phyloP scores from a whole-genome alignment of 2,113 vertebrate genomes.

The Pterocles orientalis region DNA sequence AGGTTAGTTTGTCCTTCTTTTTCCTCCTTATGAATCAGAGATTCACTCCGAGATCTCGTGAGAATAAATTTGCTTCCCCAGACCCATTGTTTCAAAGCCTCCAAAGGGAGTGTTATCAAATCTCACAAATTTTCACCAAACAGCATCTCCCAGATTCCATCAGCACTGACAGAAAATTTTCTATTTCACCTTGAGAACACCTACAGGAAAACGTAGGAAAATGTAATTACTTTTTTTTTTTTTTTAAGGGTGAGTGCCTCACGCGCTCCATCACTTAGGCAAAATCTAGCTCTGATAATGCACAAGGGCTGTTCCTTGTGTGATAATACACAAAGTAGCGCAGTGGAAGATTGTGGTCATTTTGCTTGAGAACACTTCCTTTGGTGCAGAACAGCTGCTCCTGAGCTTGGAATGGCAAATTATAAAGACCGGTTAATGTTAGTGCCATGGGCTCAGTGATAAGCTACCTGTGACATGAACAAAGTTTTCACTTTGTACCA shows the following conservation, averaged over 20 bases:
- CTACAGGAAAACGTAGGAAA: background rate
- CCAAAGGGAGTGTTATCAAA: background rate
- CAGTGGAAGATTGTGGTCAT: background rate
- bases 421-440: background rate
- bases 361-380: background rate
- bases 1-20: background rate
- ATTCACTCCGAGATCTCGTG: background rate
- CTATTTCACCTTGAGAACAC: background rate
- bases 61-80: background rate
- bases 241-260: background rate
- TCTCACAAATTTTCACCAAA: background rate
- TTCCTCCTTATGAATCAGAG: background rate
- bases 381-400: background rate
- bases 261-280: background rate
- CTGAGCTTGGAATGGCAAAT: background rate
- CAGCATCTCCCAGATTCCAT: background rate
- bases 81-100: background rate
- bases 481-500: background rate
- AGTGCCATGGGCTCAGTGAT: background rate
- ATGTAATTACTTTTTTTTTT: background rate
- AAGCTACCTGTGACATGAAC: background rate
- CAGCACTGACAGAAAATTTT: background rate
- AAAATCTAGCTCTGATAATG: background rate
- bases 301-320: background rate
- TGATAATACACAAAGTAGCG: accelerated